Conservation (phyloP, 2,113 vertebrate species). For the Electrona antarctica region DNA sequence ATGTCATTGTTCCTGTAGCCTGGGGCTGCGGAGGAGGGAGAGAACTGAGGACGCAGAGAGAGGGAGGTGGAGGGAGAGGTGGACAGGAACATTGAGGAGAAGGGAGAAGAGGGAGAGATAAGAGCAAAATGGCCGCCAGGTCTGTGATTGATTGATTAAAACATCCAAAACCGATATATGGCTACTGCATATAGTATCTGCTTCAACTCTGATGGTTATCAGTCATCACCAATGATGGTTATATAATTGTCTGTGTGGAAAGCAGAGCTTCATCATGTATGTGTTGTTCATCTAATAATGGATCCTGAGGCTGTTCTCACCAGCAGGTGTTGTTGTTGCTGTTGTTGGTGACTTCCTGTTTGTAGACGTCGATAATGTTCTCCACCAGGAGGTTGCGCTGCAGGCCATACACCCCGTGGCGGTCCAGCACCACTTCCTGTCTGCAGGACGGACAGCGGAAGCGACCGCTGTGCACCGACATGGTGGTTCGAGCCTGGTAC, state of each 20-base stretch:
- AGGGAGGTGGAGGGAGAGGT: conserved; percentile 12
- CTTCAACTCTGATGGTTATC: too few relatives aligned
- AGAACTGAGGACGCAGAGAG: conserved; percentile 36
- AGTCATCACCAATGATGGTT: too few relatives aligned
- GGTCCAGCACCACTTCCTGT: conserved; percentile 81
- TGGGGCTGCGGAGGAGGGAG: conserved; percentile 40
- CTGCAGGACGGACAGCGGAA: conserved; percentile 74
- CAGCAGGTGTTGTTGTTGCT: conserved; percentile 41
- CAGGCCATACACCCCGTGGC: conserved; percentile 83
- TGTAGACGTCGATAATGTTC: conserved; percentile 84
- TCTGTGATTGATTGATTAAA: neutral
- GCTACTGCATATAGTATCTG: too few relatives aligned
- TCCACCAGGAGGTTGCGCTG: conserved; percentile 83
- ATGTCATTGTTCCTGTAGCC: conserved; percentile 53
- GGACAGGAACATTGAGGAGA: too few relatives aligned
- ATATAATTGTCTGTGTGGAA: too few relatives aligned
- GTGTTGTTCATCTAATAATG: too few relatives aligned
- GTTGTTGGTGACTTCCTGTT: conserved; percentile 70
- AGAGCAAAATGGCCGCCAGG: neutral
- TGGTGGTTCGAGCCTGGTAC: conserved; percentile 78
- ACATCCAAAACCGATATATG: neutral
- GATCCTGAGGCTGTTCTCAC: conserved; percentile 35
- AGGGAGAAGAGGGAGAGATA: neutral
- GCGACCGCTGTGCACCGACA: conserved; percentile 62
- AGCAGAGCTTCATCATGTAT: too few relatives aligned